Evolutionary conservation across 2,113 vertebrate genomes (phyloP).

Genomic region (Rhinopomastus cyanomelas): DNA sequence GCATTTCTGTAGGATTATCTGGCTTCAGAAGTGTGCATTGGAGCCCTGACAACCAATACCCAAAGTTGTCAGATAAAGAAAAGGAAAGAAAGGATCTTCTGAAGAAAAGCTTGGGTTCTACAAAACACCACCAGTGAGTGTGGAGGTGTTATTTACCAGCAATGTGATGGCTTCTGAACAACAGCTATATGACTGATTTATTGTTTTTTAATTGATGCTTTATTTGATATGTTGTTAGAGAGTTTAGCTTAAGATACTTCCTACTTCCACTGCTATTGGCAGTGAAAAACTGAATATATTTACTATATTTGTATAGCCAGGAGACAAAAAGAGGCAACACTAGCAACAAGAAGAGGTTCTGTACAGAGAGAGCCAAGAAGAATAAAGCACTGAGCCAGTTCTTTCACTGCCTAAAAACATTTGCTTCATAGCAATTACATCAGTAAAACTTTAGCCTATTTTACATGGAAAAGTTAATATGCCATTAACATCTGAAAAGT

Average conservation of each 20-base stretch:
- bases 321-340: background rate
- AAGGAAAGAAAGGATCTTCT: background rate
- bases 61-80: background rate
- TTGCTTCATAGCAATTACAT: background rate
- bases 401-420: background rate
- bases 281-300: background rate
- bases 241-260: background rate
- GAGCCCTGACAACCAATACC: background rate
- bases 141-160: background rate
- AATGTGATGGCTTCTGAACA: background rate
- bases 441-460: background rate
- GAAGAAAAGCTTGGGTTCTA: background rate
- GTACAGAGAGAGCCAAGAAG: background rate
- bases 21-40: background rate
- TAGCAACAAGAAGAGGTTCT: background rate
- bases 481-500: background rate
- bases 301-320: background rate
- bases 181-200: background rate
- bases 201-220: background rate
- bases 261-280: background rate
- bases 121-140: background rate
- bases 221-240: background rate
- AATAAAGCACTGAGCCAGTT: background rate
- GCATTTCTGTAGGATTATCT: background rate
- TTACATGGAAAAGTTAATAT: background rate